phyloP scores from a whole-genome alignment of 2,113 vertebrate genomes.

The Mohoua ochrocephala region DNA sequence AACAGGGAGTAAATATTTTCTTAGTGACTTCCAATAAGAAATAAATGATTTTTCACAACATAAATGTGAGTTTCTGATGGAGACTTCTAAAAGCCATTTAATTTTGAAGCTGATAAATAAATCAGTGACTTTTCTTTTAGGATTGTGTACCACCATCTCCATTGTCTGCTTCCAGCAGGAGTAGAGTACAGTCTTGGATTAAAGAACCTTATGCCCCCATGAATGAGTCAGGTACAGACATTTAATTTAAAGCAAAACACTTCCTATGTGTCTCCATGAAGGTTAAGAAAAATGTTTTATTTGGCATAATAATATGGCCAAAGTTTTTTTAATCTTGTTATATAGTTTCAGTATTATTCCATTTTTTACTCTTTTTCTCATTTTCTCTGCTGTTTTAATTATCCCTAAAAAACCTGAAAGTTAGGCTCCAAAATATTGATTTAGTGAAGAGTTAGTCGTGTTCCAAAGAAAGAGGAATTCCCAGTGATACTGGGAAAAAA shows the following conservation, averaged over 20 bases:
- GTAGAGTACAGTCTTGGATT: background rate
- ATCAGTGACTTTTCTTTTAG: constrained; percentile 42
- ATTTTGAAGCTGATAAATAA: background rate
- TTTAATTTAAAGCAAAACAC: background rate
- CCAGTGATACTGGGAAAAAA: background rate
- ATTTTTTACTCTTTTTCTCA: background rate
- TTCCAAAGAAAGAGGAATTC: background rate
- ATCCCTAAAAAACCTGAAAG: accelerated
- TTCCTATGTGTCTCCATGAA: background rate
- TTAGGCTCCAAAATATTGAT: background rate
- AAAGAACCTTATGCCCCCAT: background rate
- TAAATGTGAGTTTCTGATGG: background rate
- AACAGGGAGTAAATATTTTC: background rate
- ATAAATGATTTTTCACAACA: background rate
- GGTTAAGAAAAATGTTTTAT: background rate
- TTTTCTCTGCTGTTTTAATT: background rate
- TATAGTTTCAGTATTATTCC: background rate
- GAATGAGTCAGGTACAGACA: constrained; percentile 64
- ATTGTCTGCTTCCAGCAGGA: constrained; percentile 25
- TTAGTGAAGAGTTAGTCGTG: background rate
- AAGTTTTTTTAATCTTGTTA: background rate
- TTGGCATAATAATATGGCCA: background rate
- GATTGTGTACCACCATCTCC: background rate
- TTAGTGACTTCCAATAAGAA: background rate
- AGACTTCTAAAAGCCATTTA: background rate